Conservation (phyloP, 2,113 vertebrate genomes). For the Sander lucioperca region DNA sequence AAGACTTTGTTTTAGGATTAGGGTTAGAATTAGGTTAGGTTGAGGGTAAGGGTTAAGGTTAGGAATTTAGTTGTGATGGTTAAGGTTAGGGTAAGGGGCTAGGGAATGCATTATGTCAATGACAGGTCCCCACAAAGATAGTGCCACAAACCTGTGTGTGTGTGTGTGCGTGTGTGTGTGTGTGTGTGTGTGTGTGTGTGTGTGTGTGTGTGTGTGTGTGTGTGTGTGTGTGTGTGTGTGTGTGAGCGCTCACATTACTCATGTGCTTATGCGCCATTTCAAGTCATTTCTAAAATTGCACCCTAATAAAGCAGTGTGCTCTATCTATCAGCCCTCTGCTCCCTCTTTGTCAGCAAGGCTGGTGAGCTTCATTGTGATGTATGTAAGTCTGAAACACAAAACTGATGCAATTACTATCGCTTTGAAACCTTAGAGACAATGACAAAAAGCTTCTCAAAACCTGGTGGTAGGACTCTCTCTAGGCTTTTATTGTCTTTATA, state of each 20-base stretch:
- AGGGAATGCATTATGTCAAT: no score
- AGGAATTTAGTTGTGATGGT: no score
- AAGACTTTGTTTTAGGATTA: no score
- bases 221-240: constrained; percentile 8
- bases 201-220: constrained; percentile 28
- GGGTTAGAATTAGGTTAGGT: no score
- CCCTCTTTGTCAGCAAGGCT: constrained; percentile 20
- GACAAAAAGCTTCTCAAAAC: background rate
- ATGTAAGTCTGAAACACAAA: constrained; percentile 1
- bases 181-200: constrained; percentile 22
- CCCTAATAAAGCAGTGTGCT: constrained; percentile 28
- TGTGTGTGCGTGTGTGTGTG: constrained; percentile 10
- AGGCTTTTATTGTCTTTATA: no score
- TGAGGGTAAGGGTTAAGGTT: no score
- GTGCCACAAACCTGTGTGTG: no score
- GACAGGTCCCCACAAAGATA: no score
- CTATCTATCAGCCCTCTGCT: constrained; percentile 10
- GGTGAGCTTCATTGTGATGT: constrained; percentile 4
- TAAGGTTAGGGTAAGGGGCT: no score
- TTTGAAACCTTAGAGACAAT: background rate
- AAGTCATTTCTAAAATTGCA: constrained; percentile 56
- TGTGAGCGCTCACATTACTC: constrained; percentile 29
- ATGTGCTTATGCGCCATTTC: constrained; percentile 53
- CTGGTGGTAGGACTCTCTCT: background rate
- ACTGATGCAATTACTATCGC: background rate